Evolutionary conservation across 2,113 vertebrate genomes (phyloP).

Genomic region (Todiramphus saurophagus): DNA sequence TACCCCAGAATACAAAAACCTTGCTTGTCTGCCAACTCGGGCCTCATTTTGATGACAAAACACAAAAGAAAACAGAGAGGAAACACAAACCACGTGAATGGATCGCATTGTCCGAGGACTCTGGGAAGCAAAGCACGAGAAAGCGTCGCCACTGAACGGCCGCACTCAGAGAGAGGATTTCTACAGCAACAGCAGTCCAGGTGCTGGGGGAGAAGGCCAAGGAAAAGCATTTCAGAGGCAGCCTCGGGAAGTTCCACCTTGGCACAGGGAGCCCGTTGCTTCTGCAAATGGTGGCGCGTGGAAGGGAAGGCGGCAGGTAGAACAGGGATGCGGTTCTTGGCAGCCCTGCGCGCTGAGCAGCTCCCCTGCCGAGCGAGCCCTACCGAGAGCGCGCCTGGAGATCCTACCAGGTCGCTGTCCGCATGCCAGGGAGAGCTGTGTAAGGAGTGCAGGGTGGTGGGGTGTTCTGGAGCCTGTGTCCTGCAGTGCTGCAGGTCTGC

Average conservation of each 20-base stretch:
- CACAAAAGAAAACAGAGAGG: neutral
- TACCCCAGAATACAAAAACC: neutral
- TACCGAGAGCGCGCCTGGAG: accelerated
- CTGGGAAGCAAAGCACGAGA: neutral
- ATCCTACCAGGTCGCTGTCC: no score
- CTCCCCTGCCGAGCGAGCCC: neutral
- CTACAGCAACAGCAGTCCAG: neutral
- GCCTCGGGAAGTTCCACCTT: neutral
- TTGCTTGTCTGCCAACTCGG: neutral
- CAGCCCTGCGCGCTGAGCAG: no score
- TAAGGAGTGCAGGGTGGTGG: neutral
- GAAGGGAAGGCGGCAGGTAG: neutral
- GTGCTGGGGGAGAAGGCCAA: neutral
- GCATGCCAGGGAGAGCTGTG: neutral
- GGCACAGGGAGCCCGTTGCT: neutral
- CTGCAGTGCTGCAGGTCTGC: neutral
- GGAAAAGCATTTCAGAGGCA: neutral
- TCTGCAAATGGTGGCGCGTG: accelerated
- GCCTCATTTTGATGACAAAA: neutral
- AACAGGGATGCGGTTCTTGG: neutral
- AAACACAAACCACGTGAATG: neutral
- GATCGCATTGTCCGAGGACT: neutral
- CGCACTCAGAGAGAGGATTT: neutral
- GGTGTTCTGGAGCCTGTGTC: neutral
- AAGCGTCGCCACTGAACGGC: accelerated